phyloP scores from a whole-genome alignment of 2,888 invertebrate genomes.

The Ischnus inquisitorius region DNA sequence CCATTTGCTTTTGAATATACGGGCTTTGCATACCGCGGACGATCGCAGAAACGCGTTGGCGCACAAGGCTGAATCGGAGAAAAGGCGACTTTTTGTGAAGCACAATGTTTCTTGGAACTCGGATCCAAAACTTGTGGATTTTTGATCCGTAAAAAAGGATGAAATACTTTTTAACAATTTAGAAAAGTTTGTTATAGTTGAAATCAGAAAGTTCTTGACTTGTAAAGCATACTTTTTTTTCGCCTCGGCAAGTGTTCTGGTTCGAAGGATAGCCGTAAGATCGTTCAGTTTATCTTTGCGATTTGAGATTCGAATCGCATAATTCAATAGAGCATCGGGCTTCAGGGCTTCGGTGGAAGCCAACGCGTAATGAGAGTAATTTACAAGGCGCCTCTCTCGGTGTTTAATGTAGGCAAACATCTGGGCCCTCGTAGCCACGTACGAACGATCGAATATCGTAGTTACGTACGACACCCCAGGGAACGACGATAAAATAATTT shows the following conservation, averaged over 20 bases:
- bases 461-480: conserved; percentile 56
- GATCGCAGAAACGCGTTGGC: conserved; percentile 1
- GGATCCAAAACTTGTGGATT: too few relatives aligned
- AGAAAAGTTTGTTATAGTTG: neutral
- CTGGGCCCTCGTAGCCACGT: conserved; percentile 38
- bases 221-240: neutral
- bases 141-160: too few relatives aligned
- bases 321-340: neutral
- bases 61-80: neutral
- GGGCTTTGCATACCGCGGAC: neutral
- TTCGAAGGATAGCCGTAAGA: neutral
- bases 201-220: neutral
- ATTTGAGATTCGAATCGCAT: neutral
- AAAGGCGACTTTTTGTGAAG: neutral
- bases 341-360: neutral
- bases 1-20: conserved; percentile 31
- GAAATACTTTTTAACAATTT: too few relatives aligned
- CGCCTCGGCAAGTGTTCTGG: neutral
- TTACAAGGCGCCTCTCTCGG: conserved; percentile 52
- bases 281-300: neutral
- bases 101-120: too few relatives aligned
- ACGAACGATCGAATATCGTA: conserved; percentile 35
- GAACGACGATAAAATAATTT: conserved; percentile 61
- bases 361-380: conserved; percentile 52
- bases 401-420: conserved; percentile 52